Evolutionary conservation across 2,797 vertebrate genomes (phyloP), one percentile per base, ranked within the genome.

Genomic region (Ctenochaetus hawaiiensis): DNA sequence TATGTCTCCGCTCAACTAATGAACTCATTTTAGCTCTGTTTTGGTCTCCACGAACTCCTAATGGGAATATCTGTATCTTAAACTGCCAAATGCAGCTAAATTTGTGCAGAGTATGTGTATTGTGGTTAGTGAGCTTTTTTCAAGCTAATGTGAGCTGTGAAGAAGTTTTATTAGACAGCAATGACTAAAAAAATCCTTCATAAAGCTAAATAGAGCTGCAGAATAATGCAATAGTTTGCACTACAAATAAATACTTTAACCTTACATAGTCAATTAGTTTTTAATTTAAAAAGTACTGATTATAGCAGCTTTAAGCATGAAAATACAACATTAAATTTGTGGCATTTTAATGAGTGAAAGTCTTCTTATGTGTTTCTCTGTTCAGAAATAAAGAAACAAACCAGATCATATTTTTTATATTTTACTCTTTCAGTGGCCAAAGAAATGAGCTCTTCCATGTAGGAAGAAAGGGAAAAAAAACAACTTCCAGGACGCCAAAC

Each of bases 401-500:
- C 53, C 18, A 60, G 22, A 66, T 22, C 11, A 14, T 16, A 54
- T 44, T 63, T 57, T 62, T 62, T 45, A 22, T 34, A 7, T 45
- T 75, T 66, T 43, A 52, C 58, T 51, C 0, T 44, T 2, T 44
- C 9, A 39, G 56, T n/a, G 8, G n/a, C 52, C 2, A 34, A 62
- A 61, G 34, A 58, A 41, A 26, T 3, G 1, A 34, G 30, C 47
- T 43, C 52, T 37, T 72, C 62, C 52, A n/a, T 9, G 14, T 30
- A 17, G 54, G 48, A 43, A 47, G 30, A 49, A 17, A 69, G 1
- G 86, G 9, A 87, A 89, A 54, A 12, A 75, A 82, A 87, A 9
- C 86, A 89, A 85, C 66, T 10, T 72, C 68, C 49, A 73, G 71
- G 81, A 93, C 78, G 52, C 80, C 75, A 72, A 87, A 72, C 65